Percentiles rank a stretch among this genome's conserved stretches.
phyloP scores from a whole-genome alignment of 2,888 invertebrate species.

The Sussaba pulchella region DNA sequence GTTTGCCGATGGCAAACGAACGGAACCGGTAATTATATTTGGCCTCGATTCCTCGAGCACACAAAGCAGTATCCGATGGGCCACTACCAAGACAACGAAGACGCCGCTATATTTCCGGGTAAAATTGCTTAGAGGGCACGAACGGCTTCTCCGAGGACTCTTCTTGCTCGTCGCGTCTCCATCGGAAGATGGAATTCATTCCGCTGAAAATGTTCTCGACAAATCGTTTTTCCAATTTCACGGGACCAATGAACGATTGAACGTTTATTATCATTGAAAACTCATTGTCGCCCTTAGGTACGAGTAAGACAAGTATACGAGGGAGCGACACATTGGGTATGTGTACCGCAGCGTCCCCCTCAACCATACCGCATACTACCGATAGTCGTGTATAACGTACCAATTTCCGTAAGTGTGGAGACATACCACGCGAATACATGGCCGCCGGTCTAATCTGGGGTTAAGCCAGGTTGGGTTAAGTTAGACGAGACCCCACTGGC shows the following conservation, averaged over 20 bases:
- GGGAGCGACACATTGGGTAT: background rate
- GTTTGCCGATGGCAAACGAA: slow-evolving; percentile 79
- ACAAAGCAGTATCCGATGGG: slow-evolving; percentile 72
- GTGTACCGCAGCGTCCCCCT: background rate
- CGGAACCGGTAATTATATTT: slow-evolving; percentile 82
- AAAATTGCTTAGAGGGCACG: slow-evolving; percentile 49
- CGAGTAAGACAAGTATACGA: background rate
- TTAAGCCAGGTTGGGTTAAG: slow-evolving; percentile 78
- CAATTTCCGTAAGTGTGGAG: slow-evolving; percentile 61
- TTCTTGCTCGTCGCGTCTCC: slow-evolving; percentile 18
- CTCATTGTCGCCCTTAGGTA: no score
- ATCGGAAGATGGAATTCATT: background rate
- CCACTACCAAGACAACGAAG: slow-evolving; percentile 24
- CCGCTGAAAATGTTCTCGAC: background rate
- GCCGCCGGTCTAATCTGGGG: slow-evolving; percentile 79
- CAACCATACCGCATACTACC: slow-evolving; percentile 14
- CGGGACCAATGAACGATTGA: slow-evolving; percentile 2
- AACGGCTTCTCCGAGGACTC: slow-evolving; percentile 44
- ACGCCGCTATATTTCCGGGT: slow-evolving; percentile 13
- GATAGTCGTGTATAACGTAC: background rate
- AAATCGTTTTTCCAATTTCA: slow-evolving; percentile 11
- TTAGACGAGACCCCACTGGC: slow-evolving; percentile 75
- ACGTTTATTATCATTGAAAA: background rate
- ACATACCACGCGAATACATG: slow-evolving; percentile 67
- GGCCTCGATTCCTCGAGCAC: slow-evolving; percentile 80